These are phyloP conservation scores for Syndactyla subalaris DNA, from an alignment of 2,797 vertebrate species.

Conservation along the genomic window DNA sequence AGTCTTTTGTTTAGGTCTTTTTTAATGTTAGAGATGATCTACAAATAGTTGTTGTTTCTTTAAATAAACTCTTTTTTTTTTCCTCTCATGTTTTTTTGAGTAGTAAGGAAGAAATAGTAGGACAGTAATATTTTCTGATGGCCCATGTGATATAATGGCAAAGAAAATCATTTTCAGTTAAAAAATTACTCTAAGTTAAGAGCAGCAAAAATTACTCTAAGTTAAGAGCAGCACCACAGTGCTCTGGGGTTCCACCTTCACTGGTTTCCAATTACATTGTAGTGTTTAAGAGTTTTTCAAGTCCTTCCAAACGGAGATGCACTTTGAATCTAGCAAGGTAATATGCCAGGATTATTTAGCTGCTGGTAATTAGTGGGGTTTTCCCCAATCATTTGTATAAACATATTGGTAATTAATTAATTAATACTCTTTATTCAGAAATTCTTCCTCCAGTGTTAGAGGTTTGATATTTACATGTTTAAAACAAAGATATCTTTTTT, in stretches of 20 bases:
- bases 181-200: not conserved
- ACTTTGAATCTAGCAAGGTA: not conserved
- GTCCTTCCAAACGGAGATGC: not conserved
- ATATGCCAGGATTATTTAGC: not conserved
- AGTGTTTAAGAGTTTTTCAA: not conserved
- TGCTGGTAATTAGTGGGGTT: not conserved
- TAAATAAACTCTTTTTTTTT: not conserved
- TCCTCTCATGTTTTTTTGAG: not conserved
- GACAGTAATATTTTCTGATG: not conserved
- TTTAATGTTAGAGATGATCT: not conserved
- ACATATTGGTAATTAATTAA: not conserved
- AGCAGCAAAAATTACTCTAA: not conserved
- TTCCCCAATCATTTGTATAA: not conserved
- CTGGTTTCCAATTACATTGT: not conserved
- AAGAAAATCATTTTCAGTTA: not conserved
- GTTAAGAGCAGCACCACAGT: not conserved
- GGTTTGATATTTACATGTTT: not conserved
- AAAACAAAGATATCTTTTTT: not conserved
- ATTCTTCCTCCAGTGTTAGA: not conserved
- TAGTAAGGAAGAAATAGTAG: not conserved
- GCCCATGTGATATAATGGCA: not conserved
- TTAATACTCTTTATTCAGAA: not conserved
- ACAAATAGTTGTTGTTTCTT: not conserved
- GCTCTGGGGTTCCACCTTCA: not conserved
- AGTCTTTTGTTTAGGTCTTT: not conserved